These are phyloP conservation scores for Esox lucius DNA, from an alignment of 2,797 vertebrate species.

Conservation along the genomic window DNA sequence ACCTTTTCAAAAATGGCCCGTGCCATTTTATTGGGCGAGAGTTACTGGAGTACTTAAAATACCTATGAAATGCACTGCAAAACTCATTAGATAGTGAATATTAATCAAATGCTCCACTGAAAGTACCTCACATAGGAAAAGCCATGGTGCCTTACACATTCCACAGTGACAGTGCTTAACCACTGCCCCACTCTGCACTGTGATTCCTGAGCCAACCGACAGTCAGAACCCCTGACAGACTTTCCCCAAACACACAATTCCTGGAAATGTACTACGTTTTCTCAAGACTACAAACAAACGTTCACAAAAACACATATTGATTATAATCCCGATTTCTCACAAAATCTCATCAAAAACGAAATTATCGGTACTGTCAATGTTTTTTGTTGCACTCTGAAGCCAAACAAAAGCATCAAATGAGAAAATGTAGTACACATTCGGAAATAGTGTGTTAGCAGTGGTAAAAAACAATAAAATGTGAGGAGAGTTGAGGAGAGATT, in stretches of 20 bases:
- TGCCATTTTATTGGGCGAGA: neutral
- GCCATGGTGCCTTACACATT: neutral
- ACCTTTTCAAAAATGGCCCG: neutral
- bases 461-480: too few species aligned
- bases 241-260: too few species aligned
- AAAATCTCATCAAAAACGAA: too few species aligned
- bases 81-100: neutral
- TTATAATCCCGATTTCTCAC: too few species aligned
- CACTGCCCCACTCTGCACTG: neutral
- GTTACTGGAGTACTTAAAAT: neutral
- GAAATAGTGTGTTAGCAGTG: too few species aligned
- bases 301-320: too few species aligned
- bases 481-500: neutral
- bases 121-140: neutral
- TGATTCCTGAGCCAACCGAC: neutral
- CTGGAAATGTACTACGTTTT: too few species aligned
- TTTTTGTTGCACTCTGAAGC: too few species aligned
- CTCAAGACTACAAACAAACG: too few species aligned
- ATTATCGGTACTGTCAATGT: too few species aligned
- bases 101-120: neutral
- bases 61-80: neutral
- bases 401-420: too few species aligned
- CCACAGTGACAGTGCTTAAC: neutral
- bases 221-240: neutral
- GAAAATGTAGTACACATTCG: too few species aligned